Evolutionary conservation across 2,113 vertebrate genomes (phyloP), one percentile per base, ranked within the genome.

Genomic region (Hyla sarda): DNA sequence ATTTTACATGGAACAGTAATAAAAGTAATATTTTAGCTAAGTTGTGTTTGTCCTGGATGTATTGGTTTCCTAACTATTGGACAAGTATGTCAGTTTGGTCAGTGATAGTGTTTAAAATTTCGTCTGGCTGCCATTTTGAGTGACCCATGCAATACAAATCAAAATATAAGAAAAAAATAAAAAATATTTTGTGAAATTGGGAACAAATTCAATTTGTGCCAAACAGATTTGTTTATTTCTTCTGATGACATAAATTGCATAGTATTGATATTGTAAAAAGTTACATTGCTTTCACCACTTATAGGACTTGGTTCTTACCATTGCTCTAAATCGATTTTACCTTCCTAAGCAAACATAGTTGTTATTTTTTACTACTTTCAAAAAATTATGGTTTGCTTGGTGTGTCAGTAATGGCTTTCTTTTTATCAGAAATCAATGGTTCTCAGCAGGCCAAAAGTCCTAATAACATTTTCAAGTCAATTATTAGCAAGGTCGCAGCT

Each of bases 381-480:
- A n/a, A 78, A n/a, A 78, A 17, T 56, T 5, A 14, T 9, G 11
- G 34, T 58, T 56, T 56, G 52, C 50, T 78, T 58, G 76, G 21
- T 37, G 3, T 11, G 45, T 45, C 6, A 65, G n/a, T 12, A 75
- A 48, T 32, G 19, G n/a, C 25, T 48, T 76, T 75, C 52, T 62
- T 80, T 86, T 69, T 86, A 45, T 30, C 30, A 56, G 19, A 50
- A 58, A 54, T 21, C 58, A 78, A 80, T 30, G n/a, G 48, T 71
- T 80, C 62, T 62, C 75, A 56, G 76, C 45, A 80, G 75, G 76
- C 48, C 84, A 72, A 21, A 72, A 86, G 34, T 86, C 58, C 58
- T 86, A 72, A 86, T 71, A 86, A 80, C 45, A 86, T 58, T 71
- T 86, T 80, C 62, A 86, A 86, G 84, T 72, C 76, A 79, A 80